A percentile compares a stretch with the other conserved stretches of the same genome.
Conservation (phyloP, 2,113 vertebrate genomes). For the Pterophyllum scalare region DNA sequence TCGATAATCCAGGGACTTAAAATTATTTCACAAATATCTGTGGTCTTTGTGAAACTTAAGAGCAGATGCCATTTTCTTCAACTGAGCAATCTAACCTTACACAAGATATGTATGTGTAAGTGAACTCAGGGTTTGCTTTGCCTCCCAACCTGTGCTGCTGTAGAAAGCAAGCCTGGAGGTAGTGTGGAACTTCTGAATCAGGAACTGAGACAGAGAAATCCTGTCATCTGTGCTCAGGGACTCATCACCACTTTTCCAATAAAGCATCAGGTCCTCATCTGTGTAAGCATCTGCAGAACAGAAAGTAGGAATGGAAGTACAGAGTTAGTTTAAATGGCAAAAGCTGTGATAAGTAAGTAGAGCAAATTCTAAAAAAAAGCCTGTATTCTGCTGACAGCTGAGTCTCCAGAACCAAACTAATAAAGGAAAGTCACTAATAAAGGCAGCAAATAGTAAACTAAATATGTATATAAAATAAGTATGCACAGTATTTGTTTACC, state of each 20-base stretch:
- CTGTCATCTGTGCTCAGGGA: conserved; percentile 94
- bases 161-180: conserved; percentile 95
- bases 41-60: not conserved
- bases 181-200: conserved; percentile 96
- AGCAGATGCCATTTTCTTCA: not conserved
- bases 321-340: not conserved
- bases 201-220: conserved; percentile 95
- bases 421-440: not conserved
- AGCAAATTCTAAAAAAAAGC: not conserved
- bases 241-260: conserved; percentile 95
- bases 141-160: conserved; percentile 90
- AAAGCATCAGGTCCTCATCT: conserved; percentile 96
- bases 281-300: conserved; percentile 91
- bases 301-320: not conserved
- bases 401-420: not conserved
- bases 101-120: not conserved
- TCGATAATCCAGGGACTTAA: not conserved
- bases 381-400: not conserved
- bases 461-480: not conserved
- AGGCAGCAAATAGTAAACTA: not conserved
- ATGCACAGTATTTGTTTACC: too few relatives aligned
- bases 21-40: not conserved
- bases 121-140: not conserved
- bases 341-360: not conserved
- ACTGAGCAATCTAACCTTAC: not conserved